A percentile compares a stretch with the other conserved stretches of the same genome.
Conservation (phyloP, 2,797 vertebrate species). For the Parauchenoglanis ngamensis region DNA sequence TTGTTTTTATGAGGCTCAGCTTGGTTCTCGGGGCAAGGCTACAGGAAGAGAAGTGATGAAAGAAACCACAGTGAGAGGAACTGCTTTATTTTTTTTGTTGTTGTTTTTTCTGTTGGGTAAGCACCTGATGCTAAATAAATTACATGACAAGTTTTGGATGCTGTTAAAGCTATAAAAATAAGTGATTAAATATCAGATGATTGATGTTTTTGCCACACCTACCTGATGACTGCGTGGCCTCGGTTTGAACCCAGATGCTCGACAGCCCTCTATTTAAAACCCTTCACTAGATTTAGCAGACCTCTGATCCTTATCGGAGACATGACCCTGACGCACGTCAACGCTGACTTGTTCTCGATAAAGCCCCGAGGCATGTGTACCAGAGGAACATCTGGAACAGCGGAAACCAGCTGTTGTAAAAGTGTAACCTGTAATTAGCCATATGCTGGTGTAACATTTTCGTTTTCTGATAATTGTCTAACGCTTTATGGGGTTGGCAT, state of each 20-base stretch:
- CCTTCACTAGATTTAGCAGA: conserved; percentile 20
- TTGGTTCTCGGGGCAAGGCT: conserved; percentile 27
- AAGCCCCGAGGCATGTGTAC: background rate
- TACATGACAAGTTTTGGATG: background rate
- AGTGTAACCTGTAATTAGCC: background rate
- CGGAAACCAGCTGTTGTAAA: background rate
- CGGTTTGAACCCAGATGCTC: conserved; percentile 12
- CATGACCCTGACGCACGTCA: background rate
- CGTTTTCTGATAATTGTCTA: background rate
- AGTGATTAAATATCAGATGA: background rate
- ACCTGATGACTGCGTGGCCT: background rate
- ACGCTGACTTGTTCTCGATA: conserved; percentile 2
- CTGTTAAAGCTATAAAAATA: background rate
- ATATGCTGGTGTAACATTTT: background rate
- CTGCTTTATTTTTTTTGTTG: background rate
- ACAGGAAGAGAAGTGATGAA: conserved; percentile 34
- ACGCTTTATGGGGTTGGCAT: background rate
- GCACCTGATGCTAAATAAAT: background rate
- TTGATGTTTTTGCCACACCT: too few relatives aligned
- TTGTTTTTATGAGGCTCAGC: background rate
- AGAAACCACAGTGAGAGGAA: conserved; percentile 25
- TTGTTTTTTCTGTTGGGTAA: background rate
- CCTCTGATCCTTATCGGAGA: conserved; percentile 12
- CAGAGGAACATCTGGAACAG: conserved; percentile 23
- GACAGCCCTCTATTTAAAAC: background rate